Evolutionary conservation across 92 coral and sea anemone species (phyloP), one percentile per base, ranked within the genome.

Genomic region (Scolanthus callimorphus): DNA sequence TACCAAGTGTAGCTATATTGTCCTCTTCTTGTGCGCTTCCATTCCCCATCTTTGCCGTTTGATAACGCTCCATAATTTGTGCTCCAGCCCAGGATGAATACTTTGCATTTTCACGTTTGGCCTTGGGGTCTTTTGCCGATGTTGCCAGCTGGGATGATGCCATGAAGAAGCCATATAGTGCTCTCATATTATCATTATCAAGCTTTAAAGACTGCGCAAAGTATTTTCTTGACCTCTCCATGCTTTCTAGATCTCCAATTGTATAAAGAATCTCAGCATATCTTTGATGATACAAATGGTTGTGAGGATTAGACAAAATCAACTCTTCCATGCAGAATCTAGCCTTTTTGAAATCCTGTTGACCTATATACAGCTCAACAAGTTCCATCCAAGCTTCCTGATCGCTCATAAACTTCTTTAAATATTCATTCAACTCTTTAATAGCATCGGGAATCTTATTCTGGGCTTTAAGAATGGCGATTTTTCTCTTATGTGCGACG

Each of bases 371-470:
- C 47, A 92, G 89, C 46, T 92, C 98, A 29, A 87, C 79, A 23
- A 92, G 63, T 63, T 92, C 98, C 73, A 78, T 77, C 98, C 98
- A 92, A 15, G 94, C 98, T 67, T 92, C 98, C 57, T 86, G 90
- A 51, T 92, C 98, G 64, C 96, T 84, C 98, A 92, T 92, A 77
- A 92, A 92, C 83, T 80, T 92, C 65, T 77, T 89, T 17, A 92
- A 76, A 63, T 92, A 92, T 63, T 92, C 96, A 43, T 78, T 89
- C 13, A 92, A 83, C 48, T 79, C 82, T 63, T 89, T 89, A 25
- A 89, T 69, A 49, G 98, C 98, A 28, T 92, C 95, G 17, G 80
- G 52, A 17, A 88, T 69, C 41, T 62, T 80, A 73, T 88, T 91
- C 63, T 88, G 86, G 1, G 92, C 91, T 57, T 88, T 84, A 41